Evolutionary conservation across 1,140 invertebrate genomes (phyloP), one percentile per base, ranked within the genome.

Genomic region (Apis laboriosa): DNA sequence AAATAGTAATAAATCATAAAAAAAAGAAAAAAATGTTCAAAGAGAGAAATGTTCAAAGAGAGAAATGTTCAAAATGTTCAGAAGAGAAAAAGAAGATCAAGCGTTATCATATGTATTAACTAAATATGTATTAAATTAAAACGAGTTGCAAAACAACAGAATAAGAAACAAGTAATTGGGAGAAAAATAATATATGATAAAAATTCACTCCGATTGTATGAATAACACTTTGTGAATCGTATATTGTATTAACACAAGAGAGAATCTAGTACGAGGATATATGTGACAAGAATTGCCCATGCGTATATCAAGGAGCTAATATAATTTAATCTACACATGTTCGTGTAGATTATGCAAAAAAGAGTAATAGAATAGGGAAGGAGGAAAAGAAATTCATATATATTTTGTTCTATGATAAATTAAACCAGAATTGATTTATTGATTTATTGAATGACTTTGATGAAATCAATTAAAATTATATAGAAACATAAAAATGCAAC

Each of bases 161-260:
- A 55, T 43, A 43, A 7, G 4, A 55, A 28, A 63, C 51, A 17
- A 9, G 21, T 63, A 63, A 67, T 77, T 67, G 75, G 75, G 28
- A 61, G 28, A 67, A 77, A 77, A 77, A 77, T 51, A 77, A 67
- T 77, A 77, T 63, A 63, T 77, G 75, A 77, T 63, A 63, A 21
- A 77, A 77, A 77, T 77, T 53, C 51, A 28, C 75, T 28, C 13
- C 13, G 9, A 12, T 19, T 15, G 63, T 11, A 67, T 21, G 77
- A 58, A 72, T 56, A 79, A 67, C 66, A 60, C 77, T 72, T 79
- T 79, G 68, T 53, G 8, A 56, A 9, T 17, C 77, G 34, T 34
- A 43, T 79, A 56, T 58, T 79, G 56, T 72, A 79, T 79, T 79
- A 79, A 3, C 53, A 24, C 49, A 79, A 53, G 4, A 67, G 28